Percentiles rank a stretch among this genome's conserved stretches.
Conservation (phyloP, 2,113 vertebrate species). For the Takifugu bimaculatus region DNA sequence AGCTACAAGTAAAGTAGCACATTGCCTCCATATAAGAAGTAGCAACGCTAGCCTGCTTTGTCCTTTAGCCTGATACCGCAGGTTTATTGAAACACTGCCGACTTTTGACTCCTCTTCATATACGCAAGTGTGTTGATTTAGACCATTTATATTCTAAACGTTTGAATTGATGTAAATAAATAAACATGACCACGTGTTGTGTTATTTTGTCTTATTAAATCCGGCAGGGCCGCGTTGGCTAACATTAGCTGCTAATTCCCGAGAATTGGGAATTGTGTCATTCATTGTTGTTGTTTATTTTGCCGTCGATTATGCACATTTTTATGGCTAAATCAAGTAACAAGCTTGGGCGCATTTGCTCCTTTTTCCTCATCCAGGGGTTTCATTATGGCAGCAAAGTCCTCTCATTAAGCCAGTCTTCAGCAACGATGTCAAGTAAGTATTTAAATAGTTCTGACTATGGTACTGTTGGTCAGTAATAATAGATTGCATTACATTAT, state of each 20-base stretch:
- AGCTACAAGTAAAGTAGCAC: background rate
- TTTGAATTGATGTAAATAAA: accelerated
- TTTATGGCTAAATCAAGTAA: background rate
- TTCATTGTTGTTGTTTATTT: slow-evolving; percentile 5
- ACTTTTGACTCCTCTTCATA: background rate
- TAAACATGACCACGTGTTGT: no score
- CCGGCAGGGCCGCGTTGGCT: background rate
- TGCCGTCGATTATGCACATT: background rate
- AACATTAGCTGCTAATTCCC: background rate
- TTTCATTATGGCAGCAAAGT: slow-evolving; percentile 10
- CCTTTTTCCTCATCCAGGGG: slow-evolving; percentile 3
- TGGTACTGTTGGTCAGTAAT: background rate
- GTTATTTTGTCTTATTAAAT: no score
- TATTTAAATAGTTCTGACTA: background rate
- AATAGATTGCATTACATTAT: background rate
- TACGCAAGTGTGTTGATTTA: background rate
- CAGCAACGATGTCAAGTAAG: slow-evolving; percentile 73
- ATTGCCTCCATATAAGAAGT: background rate
- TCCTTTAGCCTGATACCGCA: slow-evolving; percentile 6
- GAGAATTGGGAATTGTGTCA: background rate
- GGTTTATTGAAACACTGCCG: background rate
- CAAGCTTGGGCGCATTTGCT: background rate
- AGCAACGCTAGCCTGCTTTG: slow-evolving; percentile 1
- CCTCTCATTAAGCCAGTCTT: slow-evolving; percentile 7
- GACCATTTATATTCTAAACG: background rate